Conservation (phyloP, 2,888 invertebrate species). For the Anoplius nigerrimus region DNA sequence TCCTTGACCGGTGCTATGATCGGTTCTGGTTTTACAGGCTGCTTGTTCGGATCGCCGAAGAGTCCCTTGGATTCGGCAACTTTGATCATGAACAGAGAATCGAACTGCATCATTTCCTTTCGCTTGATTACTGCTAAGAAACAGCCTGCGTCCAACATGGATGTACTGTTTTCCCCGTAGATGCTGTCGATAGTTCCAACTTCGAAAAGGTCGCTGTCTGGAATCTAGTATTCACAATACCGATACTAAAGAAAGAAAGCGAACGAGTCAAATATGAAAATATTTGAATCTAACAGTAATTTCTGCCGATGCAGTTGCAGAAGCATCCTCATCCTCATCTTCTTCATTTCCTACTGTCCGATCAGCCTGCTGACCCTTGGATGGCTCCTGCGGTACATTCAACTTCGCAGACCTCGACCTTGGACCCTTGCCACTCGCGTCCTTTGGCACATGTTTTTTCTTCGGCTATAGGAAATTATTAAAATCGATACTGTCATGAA, state of each 20-base stretch:
- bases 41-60: slow-evolving; percentile 78
- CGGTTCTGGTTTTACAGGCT: slow-evolving; percentile 70
- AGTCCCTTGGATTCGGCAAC: slow-evolving; percentile 88
- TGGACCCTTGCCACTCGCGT: background rate
- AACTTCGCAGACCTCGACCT: background rate
- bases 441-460: slow-evolving; percentile 11
- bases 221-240: slow-evolving; percentile 76
- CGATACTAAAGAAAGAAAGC: background rate
- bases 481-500: background rate
- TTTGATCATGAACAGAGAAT: slow-evolving; percentile 89
- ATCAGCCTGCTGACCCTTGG: background rate
- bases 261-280: background rate
- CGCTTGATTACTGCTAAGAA: slow-evolving; percentile 82
- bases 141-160: slow-evolving; percentile 77
- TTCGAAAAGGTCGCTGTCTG: slow-evolving; percentile 84
- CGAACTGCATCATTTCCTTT: slow-evolving; percentile 85
- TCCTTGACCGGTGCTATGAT: slow-evolving; percentile 25
- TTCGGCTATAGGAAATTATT: slow-evolving; percentile 11
- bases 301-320: background rate
- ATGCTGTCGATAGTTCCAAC: slow-evolving; percentile 79
- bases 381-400: slow-evolving; percentile 1
- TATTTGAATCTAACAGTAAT: slow-evolving; percentile 34
- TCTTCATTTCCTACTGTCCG: background rate
- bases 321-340: background rate
- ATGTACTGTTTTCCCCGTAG: slow-evolving; percentile 76